phyloP scores from a whole-genome alignment of 2,888 invertebrate genomes.

The Stenotaenia linearis region DNA sequence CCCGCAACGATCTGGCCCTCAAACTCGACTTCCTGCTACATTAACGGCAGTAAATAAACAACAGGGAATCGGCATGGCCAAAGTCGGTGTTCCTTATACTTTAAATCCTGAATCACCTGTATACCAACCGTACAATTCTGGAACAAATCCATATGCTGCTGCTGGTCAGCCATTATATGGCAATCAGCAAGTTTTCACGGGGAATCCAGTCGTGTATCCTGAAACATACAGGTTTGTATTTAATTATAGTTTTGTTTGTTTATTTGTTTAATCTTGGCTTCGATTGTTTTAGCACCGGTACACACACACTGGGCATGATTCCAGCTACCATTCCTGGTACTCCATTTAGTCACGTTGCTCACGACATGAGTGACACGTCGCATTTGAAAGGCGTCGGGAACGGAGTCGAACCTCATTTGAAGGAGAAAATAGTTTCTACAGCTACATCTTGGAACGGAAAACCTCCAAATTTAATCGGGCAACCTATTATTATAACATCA shows the following conservation, averaged over 20 bases:
- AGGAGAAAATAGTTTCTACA: neutral
- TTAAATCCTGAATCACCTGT: constrained; percentile 36
- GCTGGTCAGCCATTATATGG: constrained; percentile 34
- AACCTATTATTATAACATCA: neutral
- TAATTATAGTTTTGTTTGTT: neutral
- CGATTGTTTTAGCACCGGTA: constrained; percentile 17
- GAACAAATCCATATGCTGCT: constrained; percentile 36
- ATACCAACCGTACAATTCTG: constrained; percentile 36
- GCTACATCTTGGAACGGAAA: neutral
- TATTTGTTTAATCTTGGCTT: neutral
- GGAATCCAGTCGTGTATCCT: constrained; percentile 36
- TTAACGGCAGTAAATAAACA: constrained; percentile 1
- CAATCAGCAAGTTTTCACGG: constrained; percentile 34
- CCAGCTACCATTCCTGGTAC: constrained; percentile 27
- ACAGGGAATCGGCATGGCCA: constrained; percentile 24
- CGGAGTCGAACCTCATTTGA: neutral
- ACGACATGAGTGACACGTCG: neutral
- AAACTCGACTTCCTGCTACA: constrained; percentile 17
- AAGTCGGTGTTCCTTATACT: constrained; percentile 33
- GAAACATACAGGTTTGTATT: constrained; percentile 34
- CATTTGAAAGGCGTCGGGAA: neutral
- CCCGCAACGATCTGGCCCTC: neutral
- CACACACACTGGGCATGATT: constrained; percentile 30
- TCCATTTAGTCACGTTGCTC: constrained; percentile 6
- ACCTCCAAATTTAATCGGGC: neutral